Evolutionary conservation across 2,888 invertebrate genomes (phyloP), one percentile per base, ranked within the genome.

Genomic region (Orthosia gracilis): DNA sequence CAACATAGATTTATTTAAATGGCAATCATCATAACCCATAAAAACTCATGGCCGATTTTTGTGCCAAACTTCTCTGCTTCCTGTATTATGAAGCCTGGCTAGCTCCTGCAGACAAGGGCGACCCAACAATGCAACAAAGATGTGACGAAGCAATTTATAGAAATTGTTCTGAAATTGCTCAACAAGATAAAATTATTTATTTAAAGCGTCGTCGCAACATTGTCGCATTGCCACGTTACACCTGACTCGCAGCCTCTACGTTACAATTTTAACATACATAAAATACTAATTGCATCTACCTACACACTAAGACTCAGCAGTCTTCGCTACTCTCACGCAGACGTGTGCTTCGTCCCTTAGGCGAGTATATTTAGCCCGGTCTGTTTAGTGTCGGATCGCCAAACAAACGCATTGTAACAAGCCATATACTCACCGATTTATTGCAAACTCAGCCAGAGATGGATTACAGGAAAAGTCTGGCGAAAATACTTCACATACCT

Each of bases 401-500:
- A 47, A 84, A 84, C 82, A 82, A 82, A 76, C 85, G 85, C 76
- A 81, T 82, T 82, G 85, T 82, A 84, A 61, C 64, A 69, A 59
- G 62, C 76, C 23, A 80, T 84, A 76, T 68, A 76, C 66, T 70
- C 70, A 26, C 49, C 85, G 57, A 82, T 82, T 82, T 82, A 82
- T 84, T 70, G 69, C 61, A 21, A 21, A 84, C 31, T 59, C 52
- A 84, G 47, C 75, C 49, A 55, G 55, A 65, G 54, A 73, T 69
- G 67, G 55, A 74, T 67, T 58, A 58, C 49, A 72, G 68, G 64
- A 57, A 59, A 64, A 68, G 18, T 80, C 7, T 40, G 31, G 2
- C 21, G 57, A 64, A 50, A 58, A 72, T 61, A 59, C 40, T 55
- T 21, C 18, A 45, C 21, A 62, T 49, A 7, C 26, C 21, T 13